These are phyloP conservation scores for Vultur gryphus DNA, from an alignment of 2,797 vertebrate genomes.

Conservation along the genomic window DNA sequence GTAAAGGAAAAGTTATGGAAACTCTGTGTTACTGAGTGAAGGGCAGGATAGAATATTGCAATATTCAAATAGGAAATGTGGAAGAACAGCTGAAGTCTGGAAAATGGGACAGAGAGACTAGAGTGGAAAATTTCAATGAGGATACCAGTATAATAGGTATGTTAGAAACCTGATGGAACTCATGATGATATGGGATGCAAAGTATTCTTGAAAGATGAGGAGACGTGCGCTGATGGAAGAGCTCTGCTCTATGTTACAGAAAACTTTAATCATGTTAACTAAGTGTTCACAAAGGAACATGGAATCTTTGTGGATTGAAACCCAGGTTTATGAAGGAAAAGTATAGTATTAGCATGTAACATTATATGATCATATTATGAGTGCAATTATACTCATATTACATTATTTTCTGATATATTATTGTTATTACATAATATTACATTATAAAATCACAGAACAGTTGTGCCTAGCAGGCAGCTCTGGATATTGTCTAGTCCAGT, in stretches of 20 bases:
- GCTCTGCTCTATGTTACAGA: background rate
- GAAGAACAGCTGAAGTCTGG: background rate
- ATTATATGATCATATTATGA: background rate
- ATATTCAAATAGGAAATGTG: background rate
- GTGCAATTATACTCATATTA: background rate
- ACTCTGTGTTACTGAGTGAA: background rate
- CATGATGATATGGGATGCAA: fast-evolving
- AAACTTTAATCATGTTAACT: background rate
- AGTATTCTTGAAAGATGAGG: background rate
- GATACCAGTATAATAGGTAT: background rate
- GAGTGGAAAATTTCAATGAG: background rate
- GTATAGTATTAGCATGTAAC: background rate
- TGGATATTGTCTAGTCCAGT: background rate
- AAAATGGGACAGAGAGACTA: background rate
- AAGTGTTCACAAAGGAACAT: background rate
- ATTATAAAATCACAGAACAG: background rate
- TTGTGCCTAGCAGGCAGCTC: background rate
- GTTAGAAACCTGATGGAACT: background rate
- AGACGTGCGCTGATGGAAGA: background rate
- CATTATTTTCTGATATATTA: background rate
- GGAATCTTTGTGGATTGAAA: background rate
- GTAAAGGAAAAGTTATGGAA: background rate
- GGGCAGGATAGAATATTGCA: background rate
- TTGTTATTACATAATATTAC: background rate
- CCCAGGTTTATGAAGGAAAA: background rate